phyloP scores from a whole-genome alignment of 1,140 invertebrate species.

The Vollenhovia emeryi region DNA sequence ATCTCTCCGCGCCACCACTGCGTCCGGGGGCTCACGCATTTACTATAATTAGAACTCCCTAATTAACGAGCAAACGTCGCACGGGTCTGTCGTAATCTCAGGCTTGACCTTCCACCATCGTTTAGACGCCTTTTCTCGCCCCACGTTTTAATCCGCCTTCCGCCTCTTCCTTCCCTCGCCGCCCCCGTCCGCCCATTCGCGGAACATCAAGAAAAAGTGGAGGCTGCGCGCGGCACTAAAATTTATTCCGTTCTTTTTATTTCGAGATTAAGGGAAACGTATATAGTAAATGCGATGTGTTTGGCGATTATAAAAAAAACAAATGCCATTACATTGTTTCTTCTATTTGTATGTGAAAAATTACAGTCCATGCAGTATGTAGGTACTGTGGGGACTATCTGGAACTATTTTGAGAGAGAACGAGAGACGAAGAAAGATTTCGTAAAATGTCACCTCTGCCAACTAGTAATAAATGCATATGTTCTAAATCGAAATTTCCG shows the following conservation, averaged over 20 bases:
- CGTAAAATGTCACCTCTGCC: not conserved
- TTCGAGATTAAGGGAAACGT: conserved; percentile 29
- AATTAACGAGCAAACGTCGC: conserved; percentile 78
- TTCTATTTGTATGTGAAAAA: not conserved
- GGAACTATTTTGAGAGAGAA: not conserved
- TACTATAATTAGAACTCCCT: conserved; percentile 79
- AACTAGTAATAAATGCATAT: not conserved
- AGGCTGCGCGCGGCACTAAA: conserved; percentile 1
- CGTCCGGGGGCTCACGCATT: conserved; percentile 74
- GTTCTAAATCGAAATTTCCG: not conserved
- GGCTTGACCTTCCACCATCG: conserved; percentile 72
- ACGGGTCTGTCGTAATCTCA: conserved; percentile 70
- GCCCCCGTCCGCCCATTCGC: not conserved
- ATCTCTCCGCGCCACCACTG: conserved; percentile 71
- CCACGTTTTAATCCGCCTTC: conserved; percentile 39
- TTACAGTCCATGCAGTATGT: not conserved
- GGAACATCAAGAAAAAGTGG: conserved; percentile 29
- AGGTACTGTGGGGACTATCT: not conserved
- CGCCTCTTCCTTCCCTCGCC: not conserved
- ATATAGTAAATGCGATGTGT: conserved; percentile 18
- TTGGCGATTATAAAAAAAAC: not conserved
- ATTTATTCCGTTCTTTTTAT: conserved; percentile 45
- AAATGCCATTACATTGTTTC: not conserved
- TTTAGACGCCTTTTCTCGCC: conserved; percentile 64
- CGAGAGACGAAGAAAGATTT: not conserved